Conservation (phyloP, 2,888 invertebrate species). For the Flexamia atlantica region DNA sequence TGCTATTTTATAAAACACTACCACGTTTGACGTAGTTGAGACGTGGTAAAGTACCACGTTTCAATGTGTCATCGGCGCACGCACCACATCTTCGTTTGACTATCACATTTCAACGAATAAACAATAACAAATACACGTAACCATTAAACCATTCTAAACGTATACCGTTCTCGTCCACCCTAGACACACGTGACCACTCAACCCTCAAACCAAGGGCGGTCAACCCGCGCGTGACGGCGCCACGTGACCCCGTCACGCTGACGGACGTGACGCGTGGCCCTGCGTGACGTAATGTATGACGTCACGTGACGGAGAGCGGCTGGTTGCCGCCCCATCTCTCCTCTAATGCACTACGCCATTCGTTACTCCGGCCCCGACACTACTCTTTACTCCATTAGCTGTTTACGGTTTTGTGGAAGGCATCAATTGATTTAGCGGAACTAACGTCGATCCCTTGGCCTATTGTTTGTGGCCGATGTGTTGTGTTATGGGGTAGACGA, state of each 20-base stretch:
- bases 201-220: not conserved
- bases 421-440: conserved; percentile 59
- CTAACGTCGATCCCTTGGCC: conserved; percentile 7
- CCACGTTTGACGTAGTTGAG: too few species aligned
- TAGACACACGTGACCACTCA: not conserved
- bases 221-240: not conserved
- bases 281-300: conserved; percentile 55
- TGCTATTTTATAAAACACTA: too few species aligned
- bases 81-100: too few species aligned
- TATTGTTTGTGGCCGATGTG: conserved; percentile 55
- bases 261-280: conserved; percentile 29
- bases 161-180: not conserved
- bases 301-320: conserved; percentile 24
- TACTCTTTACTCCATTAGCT: conserved; percentile 47
- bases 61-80: too few species aligned
- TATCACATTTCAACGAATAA: too few species aligned
- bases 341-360: conserved; percentile 31
- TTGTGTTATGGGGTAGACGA: conserved; percentile 47
- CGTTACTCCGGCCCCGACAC: not conserved
- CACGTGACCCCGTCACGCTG: not conserved
- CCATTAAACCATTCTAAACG: too few species aligned
- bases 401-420: conserved; percentile 57
- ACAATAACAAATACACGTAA: too few species aligned
- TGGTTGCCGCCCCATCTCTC: conserved; percentile 47
- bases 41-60: too few species aligned